Percentiles rank a stretch among this genome's conserved stretches.
Evolutionary conservation across 2,888 invertebrate genomes (phyloP).

Genomic region (Dyspetes luteomarginatus): DNA sequence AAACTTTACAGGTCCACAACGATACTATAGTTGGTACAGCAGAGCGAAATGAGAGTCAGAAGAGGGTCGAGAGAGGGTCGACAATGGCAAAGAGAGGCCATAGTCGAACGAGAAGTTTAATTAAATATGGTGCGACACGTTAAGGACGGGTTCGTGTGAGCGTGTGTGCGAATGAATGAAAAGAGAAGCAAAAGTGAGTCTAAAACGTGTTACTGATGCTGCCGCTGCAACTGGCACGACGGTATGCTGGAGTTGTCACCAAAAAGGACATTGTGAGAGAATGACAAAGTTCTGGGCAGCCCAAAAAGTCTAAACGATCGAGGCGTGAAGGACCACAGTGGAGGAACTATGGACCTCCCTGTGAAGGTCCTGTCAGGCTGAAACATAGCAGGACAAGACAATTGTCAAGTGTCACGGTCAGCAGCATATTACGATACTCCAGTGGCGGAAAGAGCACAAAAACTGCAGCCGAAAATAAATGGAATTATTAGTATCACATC

Average conservation of each 20-base stretch:
- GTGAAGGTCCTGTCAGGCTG: not conserved
- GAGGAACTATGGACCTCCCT: conserved; percentile 17
- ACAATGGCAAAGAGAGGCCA: conserved; percentile 56
- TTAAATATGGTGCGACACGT: conserved; percentile 80
- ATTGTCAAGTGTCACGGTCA: conserved; percentile 60
- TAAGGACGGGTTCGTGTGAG: conserved; percentile 67
- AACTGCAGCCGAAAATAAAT: not conserved
- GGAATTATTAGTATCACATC: not conserved
- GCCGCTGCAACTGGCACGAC: conserved; percentile 35
- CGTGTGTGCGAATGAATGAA: conserved; percentile 29
- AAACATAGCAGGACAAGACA: conserved; percentile 46
- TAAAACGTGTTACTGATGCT: conserved; percentile 34
- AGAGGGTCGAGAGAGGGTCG: conserved; percentile 65
- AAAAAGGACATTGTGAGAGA: conserved; percentile 4
- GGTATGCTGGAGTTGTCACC: not conserved
- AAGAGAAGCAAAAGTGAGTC: conserved; percentile 47
- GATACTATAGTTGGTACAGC: conserved; percentile 26
- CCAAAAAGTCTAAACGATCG: conserved; percentile 69
- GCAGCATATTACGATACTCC: not conserved
- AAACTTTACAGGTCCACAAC: conserved; percentile 77
- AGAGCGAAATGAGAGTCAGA: conserved; percentile 29
- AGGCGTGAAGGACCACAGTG: conserved; percentile 50
- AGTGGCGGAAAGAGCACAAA: not conserved
- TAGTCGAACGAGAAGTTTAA: conserved; percentile 74
- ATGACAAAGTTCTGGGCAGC: conserved; percentile 31